Conservation (phyloP, 2,797 vertebrate species). For the Lepus oiostolus region DNA sequence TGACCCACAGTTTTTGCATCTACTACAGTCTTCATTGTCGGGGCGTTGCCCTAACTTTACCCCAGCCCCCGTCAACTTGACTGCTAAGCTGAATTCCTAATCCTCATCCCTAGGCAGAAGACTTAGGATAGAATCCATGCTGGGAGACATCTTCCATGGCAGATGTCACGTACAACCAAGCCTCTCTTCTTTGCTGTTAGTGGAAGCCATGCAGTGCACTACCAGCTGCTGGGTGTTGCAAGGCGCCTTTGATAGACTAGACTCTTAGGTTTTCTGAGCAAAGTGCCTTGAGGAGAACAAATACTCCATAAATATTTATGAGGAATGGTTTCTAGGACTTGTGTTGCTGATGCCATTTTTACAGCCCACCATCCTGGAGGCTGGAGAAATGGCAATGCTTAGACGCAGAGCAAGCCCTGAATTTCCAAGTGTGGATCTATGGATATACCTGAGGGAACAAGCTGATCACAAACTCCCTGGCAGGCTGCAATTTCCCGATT, state of each 20-base stretch:
- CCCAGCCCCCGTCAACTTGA: neutral
- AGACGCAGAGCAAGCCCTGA: neutral
- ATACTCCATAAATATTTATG: slow-evolving; percentile 1
- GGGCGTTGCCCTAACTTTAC: accelerated
- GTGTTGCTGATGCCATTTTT: neutral
- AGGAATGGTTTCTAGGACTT: slow-evolving; percentile 18
- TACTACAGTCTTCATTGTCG: neutral
- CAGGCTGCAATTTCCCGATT: slow-evolving; percentile 56
- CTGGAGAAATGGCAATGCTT: neutral
- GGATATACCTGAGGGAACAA: neutral
- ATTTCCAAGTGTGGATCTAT: neutral
- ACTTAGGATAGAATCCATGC: neutral
- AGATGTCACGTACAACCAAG: neutral
- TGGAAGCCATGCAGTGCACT: neutral
- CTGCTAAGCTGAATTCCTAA: neutral
- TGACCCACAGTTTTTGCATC: neutral
- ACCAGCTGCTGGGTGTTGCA: neutral
- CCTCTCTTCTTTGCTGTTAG: neutral
- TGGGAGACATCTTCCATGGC: neutral
- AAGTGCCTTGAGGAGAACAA: neutral
- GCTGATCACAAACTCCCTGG: neutral
- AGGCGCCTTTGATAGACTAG: neutral
- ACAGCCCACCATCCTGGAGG: neutral
- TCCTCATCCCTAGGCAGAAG: neutral
- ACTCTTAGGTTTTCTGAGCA: neutral